Evolutionary conservation across 1,140 invertebrate species (phyloP).

Genomic region (Grapholita molesta): DNA sequence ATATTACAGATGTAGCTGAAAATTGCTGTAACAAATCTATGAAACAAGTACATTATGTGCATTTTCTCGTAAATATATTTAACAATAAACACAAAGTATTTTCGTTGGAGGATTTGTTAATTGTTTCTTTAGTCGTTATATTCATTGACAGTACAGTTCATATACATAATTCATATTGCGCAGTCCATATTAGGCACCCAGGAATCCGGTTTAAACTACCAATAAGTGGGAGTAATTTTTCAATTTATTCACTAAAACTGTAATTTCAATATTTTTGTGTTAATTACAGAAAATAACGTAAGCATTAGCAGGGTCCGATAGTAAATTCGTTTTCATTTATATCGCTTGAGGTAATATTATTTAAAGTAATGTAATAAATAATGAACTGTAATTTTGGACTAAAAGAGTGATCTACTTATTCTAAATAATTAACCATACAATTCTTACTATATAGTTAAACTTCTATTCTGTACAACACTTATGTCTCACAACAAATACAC

Average conservation of each 20-base stretch:
- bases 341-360: slow-evolving; percentile 50
- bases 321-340: not conserved
- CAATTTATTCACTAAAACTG: not conserved
- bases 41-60: not conserved
- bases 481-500: slow-evolving; percentile 58
- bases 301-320: not conserved
- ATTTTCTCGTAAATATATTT: not conserved
- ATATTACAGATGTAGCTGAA: too few relatives aligned
- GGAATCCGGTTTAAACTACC: not conserved
- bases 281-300: not conserved
- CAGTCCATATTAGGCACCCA: slow-evolving; percentile 10
- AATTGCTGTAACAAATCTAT: too few relatives aligned
- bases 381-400: slow-evolving; percentile 68
- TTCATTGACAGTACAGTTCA: not conserved
- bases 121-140: not conserved
- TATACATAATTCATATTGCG: not conserved
- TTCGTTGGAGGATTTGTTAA: not conserved
- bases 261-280: not conserved
- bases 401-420: slow-evolving; percentile 69
- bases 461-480: slow-evolving; percentile 72
- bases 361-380: slow-evolving; percentile 54
- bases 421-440: slow-evolving; percentile 60
- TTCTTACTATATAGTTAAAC: slow-evolving; percentile 60
- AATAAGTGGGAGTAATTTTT: not conserved
- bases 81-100: not conserved